Base-by-base conservation (phyloP, 2,797 vertebrate genomes). In the Myiotriccus ornatus region DNA sequence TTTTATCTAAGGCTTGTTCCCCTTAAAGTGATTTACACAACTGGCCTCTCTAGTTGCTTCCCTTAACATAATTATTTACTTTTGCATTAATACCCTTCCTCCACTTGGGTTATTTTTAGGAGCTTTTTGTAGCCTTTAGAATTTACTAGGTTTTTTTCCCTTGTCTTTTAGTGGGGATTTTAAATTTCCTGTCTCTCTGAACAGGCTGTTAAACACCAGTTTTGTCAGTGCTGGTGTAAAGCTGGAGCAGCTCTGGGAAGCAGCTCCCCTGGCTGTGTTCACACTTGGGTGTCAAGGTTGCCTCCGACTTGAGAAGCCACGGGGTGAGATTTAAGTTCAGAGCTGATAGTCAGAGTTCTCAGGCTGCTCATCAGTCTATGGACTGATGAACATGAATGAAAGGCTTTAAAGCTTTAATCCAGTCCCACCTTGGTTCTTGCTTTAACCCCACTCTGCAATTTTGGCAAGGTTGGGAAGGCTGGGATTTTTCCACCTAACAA, bases 21-120 rank as follows among this genome's bases (percentile, higher is more conserved):
- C 95, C 43, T 98, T 89, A 50, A 87, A 96, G 96, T 96, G 97
- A 97, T 98, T 98, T 97, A 97, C 95, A 96, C 91, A 84, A 95
- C 76, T 79, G 74, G 84, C 69, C 93, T 95, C 93, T 94, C 84
- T 74, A 92, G 92, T 92, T 76, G 47, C 63, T 94, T 91, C 71
- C 59, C 89, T 94, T 93, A 97, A 94, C 85, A 86, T 95, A 97
- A 97, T 97, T 97, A 97, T 96, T 98, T 97, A 96, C 94, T 97
- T 96, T 89, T 95, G 90, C 94, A 96, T 97, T 97, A 97, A 94
- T 69, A 92, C 79, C 44, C 44, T 87, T 95, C 65, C 82, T 96
- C 81, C 71, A 81, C 94, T 93, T 59, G 39, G 55, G 62, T 85
- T 97, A 94, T 91, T 97, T 96, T 96, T 89, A 93, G 91, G 56